Evolutionary conservation across 1,140 invertebrate species (phyloP), one percentile per base, ranked within the genome.

Genomic region (Drosophila ercepeae): DNA sequence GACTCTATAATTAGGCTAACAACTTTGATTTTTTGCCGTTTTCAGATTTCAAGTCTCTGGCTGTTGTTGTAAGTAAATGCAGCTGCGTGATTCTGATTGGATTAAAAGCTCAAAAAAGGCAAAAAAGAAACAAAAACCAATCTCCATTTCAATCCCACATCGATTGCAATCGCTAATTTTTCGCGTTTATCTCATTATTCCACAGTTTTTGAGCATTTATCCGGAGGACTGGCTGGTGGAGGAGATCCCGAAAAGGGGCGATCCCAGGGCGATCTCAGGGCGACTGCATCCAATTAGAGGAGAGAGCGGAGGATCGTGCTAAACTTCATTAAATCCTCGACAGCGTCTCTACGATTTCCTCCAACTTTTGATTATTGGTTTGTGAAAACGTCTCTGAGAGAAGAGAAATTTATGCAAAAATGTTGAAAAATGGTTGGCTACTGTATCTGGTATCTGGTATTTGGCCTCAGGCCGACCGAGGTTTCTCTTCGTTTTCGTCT

Each of bases 151-250:
- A 54, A 63, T 81, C 39, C 67, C 46, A 55, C 64, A 59, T 61
- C 57, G 75, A 74, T 81, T 74, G 67, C 64, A 72, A 89, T 84
- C 61, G 84, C 79, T 89, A 89, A 89, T 89, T 89, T 89, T 89
- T 89, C 84, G 84, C 84, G 79, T 89, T 89, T 89, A 89, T 89
- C 84, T 89, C 84, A 89, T 89, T 89, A 89, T 89, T 89, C 84
- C 79, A 86, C 86, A 89, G 83, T 79, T 89, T 89, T 89, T 64
- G 69, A 86, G 73, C 86, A 84, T 89, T 89, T 89, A 89, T 81
- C 79, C 84, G 84, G 77, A 8, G 45, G 54, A 50, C 49, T 16
- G 51, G 58, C 61, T 70, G 51, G 23, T 50, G 39, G 69, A 75
- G 72, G 42, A 52, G 45, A 58, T 27, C 29, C 16, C 2, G 4